Evolutionary conservation across 2,888 invertebrate genomes (phyloP), one percentile per base, ranked within the genome.

Genomic region (Diadegma fenestrale): DNA sequence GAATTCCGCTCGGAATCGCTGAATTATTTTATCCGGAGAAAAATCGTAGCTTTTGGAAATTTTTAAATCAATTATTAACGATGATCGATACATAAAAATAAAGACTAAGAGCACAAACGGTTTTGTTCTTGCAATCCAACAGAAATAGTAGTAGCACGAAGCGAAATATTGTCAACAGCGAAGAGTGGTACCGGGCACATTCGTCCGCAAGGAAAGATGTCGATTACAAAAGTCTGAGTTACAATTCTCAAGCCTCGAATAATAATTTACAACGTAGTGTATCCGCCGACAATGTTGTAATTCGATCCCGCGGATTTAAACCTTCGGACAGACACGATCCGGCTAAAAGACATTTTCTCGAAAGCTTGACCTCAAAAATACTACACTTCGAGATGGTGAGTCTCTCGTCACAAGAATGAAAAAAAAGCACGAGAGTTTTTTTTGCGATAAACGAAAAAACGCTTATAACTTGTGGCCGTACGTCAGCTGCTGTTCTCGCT

Each of bases 261-360:
- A 90, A 88, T 88, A 90, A 88, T 88, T 86, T 93, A 48, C 93
- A 94, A 86, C 92, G 93, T 77, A 93, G 92, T 77, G 85, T 91
- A 45, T 92, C 93, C 51, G 93, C 93, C 30, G 94, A 94, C 89
- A 93, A 94, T 94, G 93, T 93, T 89, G 91, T 93, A 90, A 89
- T 93, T 83, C 91, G 91, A 69, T 90, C 93, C 87, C 95, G 97
- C 43, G 97, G 98, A 48, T 97, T 97, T 94, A 97, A 97, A 91
- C 98, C 98, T 0, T 98, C 98, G 2, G 98, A 98, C 94, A 95
- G 96, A 94, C 96, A 96, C 92, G 97, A 98, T 94, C 97, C 98
- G 0, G 95, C 95, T 89, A 98, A 98, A 94, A 96, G 96, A 93
- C 96, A 96, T 91, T 97, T 98, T 94, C 95, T 98, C 89, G 96